Base-by-base conservation (phyloP, 2,797 vertebrate species). In the Psittacula derbiana region DNA sequence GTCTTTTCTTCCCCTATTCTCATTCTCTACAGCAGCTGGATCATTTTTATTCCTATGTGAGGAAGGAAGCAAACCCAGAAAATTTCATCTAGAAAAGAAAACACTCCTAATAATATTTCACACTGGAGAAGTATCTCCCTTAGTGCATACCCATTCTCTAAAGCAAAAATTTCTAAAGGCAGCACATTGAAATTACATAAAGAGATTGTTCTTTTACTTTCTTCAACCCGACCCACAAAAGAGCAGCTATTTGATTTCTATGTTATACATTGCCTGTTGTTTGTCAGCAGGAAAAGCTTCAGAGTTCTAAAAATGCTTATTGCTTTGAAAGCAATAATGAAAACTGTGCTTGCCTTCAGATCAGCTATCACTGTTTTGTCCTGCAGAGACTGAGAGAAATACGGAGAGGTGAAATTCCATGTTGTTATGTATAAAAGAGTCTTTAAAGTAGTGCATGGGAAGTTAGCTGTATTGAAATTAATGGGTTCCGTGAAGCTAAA, bases 261-360 rank as follows among this genome's bases (percentile, higher is more conserved):
- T 41, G 50, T 72, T 69, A 66, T 12, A 65, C 25, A 25, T 4
- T 73, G 81, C 49, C 87, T 80, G 73, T 86, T 86, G 53, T 65
- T 96, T 87, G 74, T 92, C 83, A 94, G 79, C 66, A 88, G 83
- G 88, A 86, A 82, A 79, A 79, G 92, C 84, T 55, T 90, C 74
- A 69, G 85, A 57, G 40, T 75, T 60, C 70, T 86, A 90, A 92
- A 94, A 93, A 88, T 61, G 74, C 62, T 69, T 80, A 86, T 82
- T 88, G 91, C 76, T 95, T 43, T 80, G 57, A 84, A 38, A 90
- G 81, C 69, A 86, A 70, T 90, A 90, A 93, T 73, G 80, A 85
- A 95, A 93, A 65, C 43, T 73, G 64, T 44, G 61, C 47, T 93
- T 92, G 85, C 55, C 75, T 90, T 89, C 65, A 78, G 67, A 78